A percentile compares a stretch with the other conserved stretches of the same genome.
Conservation (phyloP, 1,140 invertebrate species). For the Lepidotrigona ventralis region DNA sequence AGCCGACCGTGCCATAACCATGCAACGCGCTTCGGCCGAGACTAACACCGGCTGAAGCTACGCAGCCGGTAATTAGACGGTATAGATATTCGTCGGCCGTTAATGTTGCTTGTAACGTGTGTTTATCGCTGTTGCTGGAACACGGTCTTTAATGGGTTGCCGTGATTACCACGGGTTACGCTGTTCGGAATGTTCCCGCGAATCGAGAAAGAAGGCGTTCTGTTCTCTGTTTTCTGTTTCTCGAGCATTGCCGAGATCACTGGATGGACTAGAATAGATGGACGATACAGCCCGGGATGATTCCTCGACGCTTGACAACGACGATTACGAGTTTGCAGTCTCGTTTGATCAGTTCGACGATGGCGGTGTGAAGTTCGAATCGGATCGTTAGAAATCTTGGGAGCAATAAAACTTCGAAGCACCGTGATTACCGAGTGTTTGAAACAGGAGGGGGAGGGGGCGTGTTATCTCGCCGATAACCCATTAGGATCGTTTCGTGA, state of each 20-base stretch:
- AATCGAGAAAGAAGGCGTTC: background rate
- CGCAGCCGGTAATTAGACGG: constrained; percentile 29
- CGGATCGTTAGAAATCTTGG: background rate
- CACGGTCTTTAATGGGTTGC: background rate
- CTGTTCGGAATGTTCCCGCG: background rate
- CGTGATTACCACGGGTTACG: background rate
- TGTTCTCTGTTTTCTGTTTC: too few relatives aligned
- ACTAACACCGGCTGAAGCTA: constrained; percentile 5
- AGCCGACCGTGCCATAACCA: background rate
- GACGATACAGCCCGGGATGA: too few relatives aligned
- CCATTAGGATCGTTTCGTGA: background rate
- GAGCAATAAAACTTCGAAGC: background rate
- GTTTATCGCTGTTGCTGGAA: background rate
- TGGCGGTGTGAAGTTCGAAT: background rate
- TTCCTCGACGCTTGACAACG: background rate
- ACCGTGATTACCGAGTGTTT: background rate
- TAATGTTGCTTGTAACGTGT: constrained; percentile 28
- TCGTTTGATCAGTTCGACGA: too few relatives aligned
- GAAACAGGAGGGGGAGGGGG: too few relatives aligned
- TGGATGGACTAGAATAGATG: too few relatives aligned
- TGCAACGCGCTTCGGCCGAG: background rate
- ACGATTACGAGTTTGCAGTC: background rate
- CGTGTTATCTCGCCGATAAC: background rate
- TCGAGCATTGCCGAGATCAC: too few relatives aligned
- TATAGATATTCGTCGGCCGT: constrained; percentile 14